Base-by-base conservation (phyloP, 2,113 vertebrate species). In the Hyperopisus bebe region DNA sequence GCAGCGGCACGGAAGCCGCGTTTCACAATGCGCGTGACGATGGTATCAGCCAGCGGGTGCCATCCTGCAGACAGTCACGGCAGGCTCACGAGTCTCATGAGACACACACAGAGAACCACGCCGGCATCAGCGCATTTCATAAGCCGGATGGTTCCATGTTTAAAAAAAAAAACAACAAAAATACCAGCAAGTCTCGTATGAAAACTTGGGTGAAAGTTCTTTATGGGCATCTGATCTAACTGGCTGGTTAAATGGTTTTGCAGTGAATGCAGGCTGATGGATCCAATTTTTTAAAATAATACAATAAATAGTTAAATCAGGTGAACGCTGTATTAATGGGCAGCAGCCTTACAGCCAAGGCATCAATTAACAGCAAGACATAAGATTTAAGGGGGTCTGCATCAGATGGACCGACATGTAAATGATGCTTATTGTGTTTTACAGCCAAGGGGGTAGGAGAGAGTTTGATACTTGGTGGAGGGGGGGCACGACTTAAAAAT, bases 41-140 rank as follows among this genome's bases (percentile, higher is more conserved):
- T 47, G 8, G 44, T 50, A 5, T 9, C 74, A 35, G 74, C 2
- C 17, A 8, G 13, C 5, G 39, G 74, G 1, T 2, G n/a, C 31
- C 74, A 0, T 2, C 9, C 74, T 17, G 70, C 70, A 77, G 70
- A 31, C 5, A 31, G n/a, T 70, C n/a, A 31, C n/a, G 5, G 35
- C 35, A 19, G 35, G 5, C 35, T 15, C 27, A n/a, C 3, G 0
- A 0, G 0, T 70, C 11, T 6, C 74, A 42, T 1, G 1, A 19
- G 13, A 77, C 15, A 80, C 35, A 21, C 74, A 42, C 11, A 19
- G 15, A 6, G 5, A 77, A 17, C 9, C 70, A 39, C 31, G 39
- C 4, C 1, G 13, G 27, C 46, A 1, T 9, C 42, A 50, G 24
- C 0, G n/a, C 24, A 2, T 77, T 19, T 39, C 13, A 42, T 7